Evolutionary conservation across 2,797 vertebrate genomes (phyloP).

Genomic region (Syndactyla subalaris): DNA sequence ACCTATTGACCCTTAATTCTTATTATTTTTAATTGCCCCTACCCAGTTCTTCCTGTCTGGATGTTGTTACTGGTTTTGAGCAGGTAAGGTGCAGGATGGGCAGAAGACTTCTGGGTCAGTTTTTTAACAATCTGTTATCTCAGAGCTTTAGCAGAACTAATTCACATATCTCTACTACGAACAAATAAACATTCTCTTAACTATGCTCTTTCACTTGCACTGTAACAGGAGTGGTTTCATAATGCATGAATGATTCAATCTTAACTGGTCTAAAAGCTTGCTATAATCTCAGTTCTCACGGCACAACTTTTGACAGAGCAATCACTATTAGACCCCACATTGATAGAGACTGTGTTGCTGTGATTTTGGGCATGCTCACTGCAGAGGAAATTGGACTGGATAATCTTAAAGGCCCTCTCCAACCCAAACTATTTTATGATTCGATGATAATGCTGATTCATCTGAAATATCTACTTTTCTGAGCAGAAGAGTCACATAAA

Average conservation of each 20-base stretch:
- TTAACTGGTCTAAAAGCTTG: not conserved
- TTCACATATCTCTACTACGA: not conserved
- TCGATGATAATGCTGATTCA: not conserved
- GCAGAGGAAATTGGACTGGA: not conserved
- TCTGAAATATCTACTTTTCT: not conserved
- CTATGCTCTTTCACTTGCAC: not conserved
- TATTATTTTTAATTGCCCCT: not conserved
- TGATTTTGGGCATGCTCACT: not conserved
- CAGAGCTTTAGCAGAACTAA: not conserved
- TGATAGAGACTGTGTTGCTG: fast-evolving
- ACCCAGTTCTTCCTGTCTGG: not conserved
- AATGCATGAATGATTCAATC: not conserved
- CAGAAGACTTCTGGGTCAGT: not conserved
- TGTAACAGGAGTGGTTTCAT: not conserved
- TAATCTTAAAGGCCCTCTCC: not conserved
- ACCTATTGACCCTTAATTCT: not conserved
- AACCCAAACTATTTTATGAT: not conserved
- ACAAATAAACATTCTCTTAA: not conserved
- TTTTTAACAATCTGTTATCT: not conserved
- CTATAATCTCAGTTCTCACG: not conserved
- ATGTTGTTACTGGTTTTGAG: not conserved
- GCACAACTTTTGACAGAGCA: not conserved
- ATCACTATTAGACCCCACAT: not conserved
- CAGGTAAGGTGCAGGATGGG: not conserved
- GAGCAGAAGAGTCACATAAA: not conserved